Evolutionary conservation across 2,797 vertebrate species (phyloP).

Genomic region (Pteropus rufus): DNA sequence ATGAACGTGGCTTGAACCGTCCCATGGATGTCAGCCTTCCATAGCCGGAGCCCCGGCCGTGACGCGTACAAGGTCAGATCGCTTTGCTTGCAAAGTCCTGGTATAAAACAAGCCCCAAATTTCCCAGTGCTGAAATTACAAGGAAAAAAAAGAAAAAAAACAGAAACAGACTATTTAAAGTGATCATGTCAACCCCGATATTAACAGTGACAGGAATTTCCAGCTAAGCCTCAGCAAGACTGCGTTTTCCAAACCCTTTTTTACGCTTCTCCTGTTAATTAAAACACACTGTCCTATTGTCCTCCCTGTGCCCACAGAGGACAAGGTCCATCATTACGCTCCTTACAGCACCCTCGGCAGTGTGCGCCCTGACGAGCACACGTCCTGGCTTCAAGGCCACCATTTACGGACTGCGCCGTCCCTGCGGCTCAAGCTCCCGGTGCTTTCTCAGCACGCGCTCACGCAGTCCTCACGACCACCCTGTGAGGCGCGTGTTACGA

Average conservation of each 20-base stretch:
- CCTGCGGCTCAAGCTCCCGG: rapidly evolving
- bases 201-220: neutral
- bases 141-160: neutral
- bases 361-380: rapidly evolving
- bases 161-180: neutral
- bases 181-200: no score
- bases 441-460: rapidly evolving
- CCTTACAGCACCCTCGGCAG: neutral
- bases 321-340: rapidly evolving
- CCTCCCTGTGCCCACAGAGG: neutral
- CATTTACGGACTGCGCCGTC: neutral
- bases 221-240: neutral
- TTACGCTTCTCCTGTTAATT: neutral
- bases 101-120: constrained; percentile 96
- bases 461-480: neutral
- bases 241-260: neutral
- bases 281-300: neutral
- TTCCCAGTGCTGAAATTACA: constrained; percentile 87
- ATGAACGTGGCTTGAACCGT: constrained; percentile 92
- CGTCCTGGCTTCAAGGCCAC: rapidly evolving
- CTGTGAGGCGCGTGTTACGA: rapidly evolving
- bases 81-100: constrained; percentile 96
- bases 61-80: constrained; percentile 92
- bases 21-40: constrained; percentile 91
- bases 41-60: constrained; percentile 93